phyloP scores from a whole-genome alignment of 1,140 invertebrate species.

The Coboldia fuscipes region DNA sequence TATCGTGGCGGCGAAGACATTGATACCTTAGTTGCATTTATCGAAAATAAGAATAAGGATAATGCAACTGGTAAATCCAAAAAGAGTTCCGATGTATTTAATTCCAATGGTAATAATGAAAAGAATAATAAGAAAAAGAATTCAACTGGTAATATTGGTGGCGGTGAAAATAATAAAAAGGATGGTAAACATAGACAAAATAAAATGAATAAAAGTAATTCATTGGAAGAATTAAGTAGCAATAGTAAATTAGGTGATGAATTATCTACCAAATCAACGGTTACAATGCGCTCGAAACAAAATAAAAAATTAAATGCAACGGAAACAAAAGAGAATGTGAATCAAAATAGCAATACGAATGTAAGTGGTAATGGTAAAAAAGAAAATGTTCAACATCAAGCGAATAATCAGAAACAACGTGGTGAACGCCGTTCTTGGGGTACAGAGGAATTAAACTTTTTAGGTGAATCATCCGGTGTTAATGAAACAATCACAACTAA shows the following conservation, averaged over 20 bases:
- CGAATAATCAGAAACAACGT: slow-evolving; percentile 6
- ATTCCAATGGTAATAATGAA: slow-evolving; percentile 12
- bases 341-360: slow-evolving; percentile 11
- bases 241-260: slow-evolving; percentile 18
- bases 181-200: slow-evolving; percentile 1
- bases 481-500: not conserved
- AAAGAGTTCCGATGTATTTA: slow-evolving; percentile 1
- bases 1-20: slow-evolving; percentile 31
- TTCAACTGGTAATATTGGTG: not conserved
- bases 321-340: slow-evolving; percentile 9
- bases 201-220: slow-evolving; percentile 36
- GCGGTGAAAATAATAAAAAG: slow-evolving; percentile 8
- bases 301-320: slow-evolving; percentile 5
- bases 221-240: slow-evolving; percentile 36
- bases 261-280: slow-evolving; percentile 19
- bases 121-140: slow-evolving; percentile 11
- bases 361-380: slow-evolving; percentile 6
- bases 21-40: slow-evolving; percentile 25
- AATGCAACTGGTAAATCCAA: slow-evolving; percentile 4
- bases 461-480: slow-evolving; percentile 11
- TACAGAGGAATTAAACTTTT: slow-evolving; percentile 26
- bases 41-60: slow-evolving; percentile 13
- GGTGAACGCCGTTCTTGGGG: slow-evolving; percentile 37
- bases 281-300: slow-evolving; percentile 1
- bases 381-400: not conserved